These are phyloP conservation scores for Machimus atricapillus DNA, from an alignment of 2,888 invertebrate species.

Conservation along the genomic window DNA sequence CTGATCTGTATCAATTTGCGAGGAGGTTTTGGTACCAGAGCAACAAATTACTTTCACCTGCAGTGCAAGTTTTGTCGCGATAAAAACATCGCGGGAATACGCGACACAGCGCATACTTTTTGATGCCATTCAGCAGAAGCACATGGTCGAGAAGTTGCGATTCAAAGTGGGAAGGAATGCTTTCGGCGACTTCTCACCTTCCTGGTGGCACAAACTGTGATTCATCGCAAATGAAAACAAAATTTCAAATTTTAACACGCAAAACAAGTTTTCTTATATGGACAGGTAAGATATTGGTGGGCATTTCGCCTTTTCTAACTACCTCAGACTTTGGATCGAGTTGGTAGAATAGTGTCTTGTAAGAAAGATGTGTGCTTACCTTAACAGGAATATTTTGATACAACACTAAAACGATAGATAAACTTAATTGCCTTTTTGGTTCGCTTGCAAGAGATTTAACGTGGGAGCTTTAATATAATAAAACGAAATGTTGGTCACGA, in stretches of 20 bases:
- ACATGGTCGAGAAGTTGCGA: not conserved
- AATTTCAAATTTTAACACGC: not conserved
- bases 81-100: not conserved
- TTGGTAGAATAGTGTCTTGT: not conserved
- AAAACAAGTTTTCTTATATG: constrained; percentile 16
- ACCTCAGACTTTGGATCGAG: not conserved
- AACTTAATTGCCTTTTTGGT: not conserved
- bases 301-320: not conserved
- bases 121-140: not conserved
- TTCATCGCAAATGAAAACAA: constrained; percentile 10
- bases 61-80: not conserved
- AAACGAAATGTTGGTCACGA: not conserved
- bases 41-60: not conserved
- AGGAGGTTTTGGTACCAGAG: not conserved
- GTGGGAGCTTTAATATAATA: not conserved
- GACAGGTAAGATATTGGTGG: not conserved
- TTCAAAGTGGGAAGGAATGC: not conserved
- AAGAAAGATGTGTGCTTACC: not conserved
- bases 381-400: not conserved
- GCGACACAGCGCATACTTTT: not conserved
- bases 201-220: not conserved
- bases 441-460: not conserved
- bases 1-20: not conserved
- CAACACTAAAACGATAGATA: not conserved
- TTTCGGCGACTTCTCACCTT: not conserved